Base-by-base conservation (phyloP, 1,140 invertebrate species). In the Dreissena polymorpha region DNA sequence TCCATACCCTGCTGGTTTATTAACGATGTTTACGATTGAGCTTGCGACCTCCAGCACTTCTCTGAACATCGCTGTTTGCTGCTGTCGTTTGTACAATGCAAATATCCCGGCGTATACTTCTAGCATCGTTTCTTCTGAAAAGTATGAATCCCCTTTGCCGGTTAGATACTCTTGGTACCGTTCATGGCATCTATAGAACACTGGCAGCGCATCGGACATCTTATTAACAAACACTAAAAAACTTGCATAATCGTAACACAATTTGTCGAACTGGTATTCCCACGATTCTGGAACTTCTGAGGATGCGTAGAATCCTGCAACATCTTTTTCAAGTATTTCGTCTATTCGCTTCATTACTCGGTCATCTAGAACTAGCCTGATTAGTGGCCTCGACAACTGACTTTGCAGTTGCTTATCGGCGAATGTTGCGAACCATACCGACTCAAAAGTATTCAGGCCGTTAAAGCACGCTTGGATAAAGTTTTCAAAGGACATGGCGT, bases 381-480 rank as follows among this genome's bases (percentile, higher is more conserved):
- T 64, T 6, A 81, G 51, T 18, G 79, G 65, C 16, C 53, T 74
- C 12, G 71, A 55, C 7, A 81, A 16, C 55, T 81, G 79, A 39
- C 79, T 69, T 29, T 81, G 53, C 10, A 81, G 60, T 23, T 51
- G 55, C 65, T 64, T 65, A 50, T 81, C 79, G 27, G 57, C 55
- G 27, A 65, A 81, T 2, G 63, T n/a, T 3, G 65, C 51, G 25
- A 83, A 83, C 80, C 80, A 83, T 23, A 57, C 65, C 8, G 49
- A 7, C 16, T 60, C 6, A 60, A 60, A 39, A 49, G 60, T 55
- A 21, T 57, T 25, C 8, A 83, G 64, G 8, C 53, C 65, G 49
- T 65, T 83, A 29, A 75, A 23, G 2, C 63, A 71, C 16, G 50
- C 80, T 12, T 29, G 50, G 8, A 83, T 49, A 39, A 83, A 83